Base-by-base conservation (phyloP, 1,140 invertebrate genomes). In the Euwallacea fornicatus region DNA sequence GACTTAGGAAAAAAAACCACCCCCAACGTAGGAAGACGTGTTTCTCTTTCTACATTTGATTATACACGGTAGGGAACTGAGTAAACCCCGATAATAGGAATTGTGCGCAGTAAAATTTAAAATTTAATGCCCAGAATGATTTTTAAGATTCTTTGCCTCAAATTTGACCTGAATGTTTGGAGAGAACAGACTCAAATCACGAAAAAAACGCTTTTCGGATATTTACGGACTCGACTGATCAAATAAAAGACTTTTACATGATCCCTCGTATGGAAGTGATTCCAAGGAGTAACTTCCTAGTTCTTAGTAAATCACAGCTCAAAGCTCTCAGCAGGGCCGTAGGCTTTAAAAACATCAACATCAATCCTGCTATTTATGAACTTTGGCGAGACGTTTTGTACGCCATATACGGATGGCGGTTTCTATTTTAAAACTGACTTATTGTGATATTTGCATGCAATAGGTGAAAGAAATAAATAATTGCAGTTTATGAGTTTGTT, bases 261-360 rank as follows among this genome's bases (percentile, higher is more conserved):
- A 33, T 33, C 21, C 21, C 21, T 33, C 21, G 21, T 33, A 33
- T 33, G 21, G 21, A 33, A 33, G 21, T 33, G 21, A 33, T 33
- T 33, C 21, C 21, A 33, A 33, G 21, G 21, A 33, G 21, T 33
- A 68, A 75, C 74, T 75, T 75, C 74, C 74, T 75, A 75, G 74
- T 75, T 76, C 69, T 61, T 66, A 73, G 75, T 76, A 76, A 76
- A 76, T 76, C 75, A 76, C 75, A 68, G 73, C 66, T 72, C 71
- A 73, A 73, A 73, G 68, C 75, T 73, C 75, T 76, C 69, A 71
- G 75, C 75, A 72, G 72, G 75, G 69, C 71, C 58, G 72, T 74
- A 55, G 71, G 65, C 75, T 73, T 67, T 74, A 69, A 74, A 74
- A 75, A 75, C 75, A 76, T 76, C 75, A 75, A 71, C 75, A 74